Percentiles rank a stretch among this genome's conserved stretches.
Conservation (phyloP, 2,888 invertebrate genomes). For the Drosophila helvetica region DNA sequence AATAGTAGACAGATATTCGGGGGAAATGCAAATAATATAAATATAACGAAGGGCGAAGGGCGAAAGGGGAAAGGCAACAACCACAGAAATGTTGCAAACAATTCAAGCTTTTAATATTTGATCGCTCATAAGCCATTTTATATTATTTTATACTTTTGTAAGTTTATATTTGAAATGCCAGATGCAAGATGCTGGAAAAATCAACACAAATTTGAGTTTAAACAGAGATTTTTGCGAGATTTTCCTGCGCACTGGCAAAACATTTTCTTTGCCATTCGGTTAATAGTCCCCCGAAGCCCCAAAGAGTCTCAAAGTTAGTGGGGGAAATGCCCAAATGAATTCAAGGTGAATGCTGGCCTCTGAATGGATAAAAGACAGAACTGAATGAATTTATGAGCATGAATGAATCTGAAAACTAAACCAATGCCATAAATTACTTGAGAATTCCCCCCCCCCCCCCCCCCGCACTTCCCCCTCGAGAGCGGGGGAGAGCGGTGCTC, state of each 20-base stretch:
- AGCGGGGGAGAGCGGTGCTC: constrained; percentile 1
- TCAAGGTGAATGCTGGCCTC: constrained; percentile 32
- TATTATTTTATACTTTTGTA: not conserved
- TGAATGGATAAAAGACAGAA: not conserved
- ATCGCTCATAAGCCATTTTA: not conserved
- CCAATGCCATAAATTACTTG: constrained; percentile 27
- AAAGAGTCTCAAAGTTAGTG: not conserved
- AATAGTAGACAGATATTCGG: too few species aligned
- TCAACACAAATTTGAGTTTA: not conserved
- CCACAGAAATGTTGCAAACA: not conserved
- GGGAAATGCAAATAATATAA: not conserved
- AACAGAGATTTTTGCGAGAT: not conserved
- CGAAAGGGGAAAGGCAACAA: too few species aligned
- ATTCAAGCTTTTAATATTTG: not conserved
- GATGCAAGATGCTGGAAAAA: too few species aligned
- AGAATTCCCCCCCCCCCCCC: constrained; percentile 4
- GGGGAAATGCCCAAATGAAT: not conserved
- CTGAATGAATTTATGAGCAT: constrained; percentile 6
- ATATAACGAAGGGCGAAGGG: not conserved
- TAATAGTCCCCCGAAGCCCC: not conserved
- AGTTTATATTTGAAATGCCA: too few species aligned
- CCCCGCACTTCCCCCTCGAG: not conserved
- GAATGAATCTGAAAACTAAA: constrained; percentile 20
- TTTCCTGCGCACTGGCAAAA: too few species aligned
- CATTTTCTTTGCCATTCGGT: not conserved